Base-by-base conservation (phyloP, 1,140 invertebrate species). In the Hydropsyche tenuis region DNA sequence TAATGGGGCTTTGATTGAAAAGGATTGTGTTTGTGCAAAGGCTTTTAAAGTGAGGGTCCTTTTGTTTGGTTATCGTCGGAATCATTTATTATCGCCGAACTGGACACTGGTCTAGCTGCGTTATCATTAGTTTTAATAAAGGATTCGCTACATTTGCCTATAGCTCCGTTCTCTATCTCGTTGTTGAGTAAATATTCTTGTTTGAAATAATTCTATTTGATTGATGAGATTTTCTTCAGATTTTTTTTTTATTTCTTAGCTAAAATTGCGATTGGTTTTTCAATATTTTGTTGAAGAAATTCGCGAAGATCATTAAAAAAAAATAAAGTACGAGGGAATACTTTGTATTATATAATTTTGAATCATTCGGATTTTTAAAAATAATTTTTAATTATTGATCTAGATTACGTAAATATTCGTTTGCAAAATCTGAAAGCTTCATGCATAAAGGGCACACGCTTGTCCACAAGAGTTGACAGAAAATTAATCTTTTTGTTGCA, bases 41-140 rank as follows among this genome's bases (percentile, higher is more conserved):
- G 48, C 69, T 71, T 75, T 72, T 72, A 60, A 69, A 48, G 23
- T 30, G 65, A 66, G 71, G 70, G 63, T 72, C 63, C 74, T 75
- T 70, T 70, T 70, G 68, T 70, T 70, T 60, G 56, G 14, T n/a
- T 43, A 56, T 70, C 68, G 22, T 14, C 42, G 46, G 45, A 51
- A 73, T 75, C 74, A 75, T 75, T 75, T 72, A 75, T 75, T 73
- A 75, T 75, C 70, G n/a, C 66, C 25, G 70, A 73, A 27, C 71
- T 75, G 74, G 74, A 75, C 70, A 73, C 65, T 45, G 74, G 72
- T 37, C 74, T 37, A 9, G 30, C 3, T 30, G 65, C 68, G 74
- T 37, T 69, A 75, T 75, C 74, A 75, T 75, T 75, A 73, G 71
- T 75, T 75, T 73, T 75, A 73, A 73, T 75, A 71, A 75, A 75